phyloP scores from a whole-genome alignment of 2,113 vertebrate genomes.

The Sus scrofa region T2T-Sscrofa CM000812.6:6233001-6233500 shows the following conservation, averaged over 20 bases:
- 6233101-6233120: not conserved
- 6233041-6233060: not conserved
- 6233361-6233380: not conserved
- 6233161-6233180: not conserved
- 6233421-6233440: not conserved
- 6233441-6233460: not conserved
- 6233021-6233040: not conserved
- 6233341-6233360: not conserved
- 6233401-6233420: too few species aligned
- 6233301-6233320: not conserved
- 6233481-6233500: not conserved
- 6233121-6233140: not conserved
- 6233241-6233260: not conserved
- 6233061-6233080: not conserved
- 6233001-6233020: not conserved
- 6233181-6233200: fast-evolving
- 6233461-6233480: not conserved
- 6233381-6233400: not conserved
- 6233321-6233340: not conserved
- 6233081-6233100: not conserved
- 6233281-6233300: not conserved
- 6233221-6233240: not conserved
- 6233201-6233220: not conserved
- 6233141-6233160: not conserved
- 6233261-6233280: not conserved